phyloP scores from a whole-genome alignment of 2,888 invertebrate species.

The Synergus umbraculus region DNA sequence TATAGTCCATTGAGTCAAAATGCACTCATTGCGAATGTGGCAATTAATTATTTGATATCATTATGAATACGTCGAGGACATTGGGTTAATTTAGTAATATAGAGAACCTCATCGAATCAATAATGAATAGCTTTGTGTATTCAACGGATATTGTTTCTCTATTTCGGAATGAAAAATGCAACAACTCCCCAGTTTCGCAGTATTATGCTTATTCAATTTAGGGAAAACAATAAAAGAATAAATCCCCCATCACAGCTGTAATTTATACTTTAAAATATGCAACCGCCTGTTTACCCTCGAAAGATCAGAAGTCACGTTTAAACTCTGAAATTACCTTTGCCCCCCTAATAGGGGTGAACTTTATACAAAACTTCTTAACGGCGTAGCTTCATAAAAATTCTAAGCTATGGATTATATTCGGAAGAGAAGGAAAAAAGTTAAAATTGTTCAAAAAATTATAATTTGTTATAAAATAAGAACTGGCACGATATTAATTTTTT shows the following conservation, averaged over 20 bases:
- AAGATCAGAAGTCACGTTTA: not conserved
- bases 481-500: not conserved
- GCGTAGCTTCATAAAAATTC: not conserved
- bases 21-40: not conserved
- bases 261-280: not conserved
- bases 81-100: not conserved
- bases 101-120: not conserved
- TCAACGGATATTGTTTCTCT: not conserved
- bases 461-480: too few species aligned
- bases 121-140: conserved; percentile 6
- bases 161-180: not conserved
- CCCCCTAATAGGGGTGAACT: not conserved
- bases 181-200: too few species aligned
- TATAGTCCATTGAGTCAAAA: not conserved
- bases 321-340: not conserved
- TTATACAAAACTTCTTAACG: not conserved
- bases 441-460: too few species aligned
- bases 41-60: not conserved
- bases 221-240: not conserved
- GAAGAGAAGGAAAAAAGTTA: not conserved
- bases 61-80: not conserved
- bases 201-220: too few species aligned
- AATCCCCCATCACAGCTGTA: not conserved
- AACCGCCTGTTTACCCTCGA: not conserved
- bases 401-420: not conserved